Conservation (phyloP, 2,113 vertebrate species). For the Ondatra zibethicus region DNA sequence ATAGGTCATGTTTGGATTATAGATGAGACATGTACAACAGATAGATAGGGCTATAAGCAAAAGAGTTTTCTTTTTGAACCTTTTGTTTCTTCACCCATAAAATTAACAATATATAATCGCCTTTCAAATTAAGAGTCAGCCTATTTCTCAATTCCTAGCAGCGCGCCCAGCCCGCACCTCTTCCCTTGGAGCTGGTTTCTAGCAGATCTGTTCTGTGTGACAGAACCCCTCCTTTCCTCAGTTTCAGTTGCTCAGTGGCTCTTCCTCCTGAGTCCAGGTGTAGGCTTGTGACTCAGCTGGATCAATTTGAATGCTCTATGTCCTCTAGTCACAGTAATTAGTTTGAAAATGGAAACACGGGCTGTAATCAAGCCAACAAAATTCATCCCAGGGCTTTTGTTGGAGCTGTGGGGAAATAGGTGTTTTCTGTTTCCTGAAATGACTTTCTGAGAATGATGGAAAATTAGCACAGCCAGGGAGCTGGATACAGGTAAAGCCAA, state of each 20-base stretch:
- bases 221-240: background rate
- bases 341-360: background rate
- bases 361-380: background rate
- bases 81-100: background rate
- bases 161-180: background rate
- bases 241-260: background rate
- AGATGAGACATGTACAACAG: background rate
- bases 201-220: background rate
- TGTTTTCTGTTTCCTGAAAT: slow-evolving; percentile 17
- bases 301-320: background rate
- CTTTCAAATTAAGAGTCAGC: background rate
- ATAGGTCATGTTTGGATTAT: background rate
- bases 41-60: background rate
- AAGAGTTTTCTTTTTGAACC: background rate
- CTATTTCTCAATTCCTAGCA: background rate
- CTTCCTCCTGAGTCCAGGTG: background rate
- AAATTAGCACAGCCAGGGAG: slow-evolving; percentile 27
- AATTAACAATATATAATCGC: background rate
- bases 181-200: background rate
- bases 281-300: background rate
- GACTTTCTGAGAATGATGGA: slow-evolving; percentile 37
- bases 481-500: slow-evolving; percentile 13
- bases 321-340: background rate
- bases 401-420: slow-evolving; percentile 24
- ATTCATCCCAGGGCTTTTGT: background rate